Evolutionary conservation across 2,888 invertebrate genomes (phyloP).

Genomic region (Dorcus parallelipipedus): DNA sequence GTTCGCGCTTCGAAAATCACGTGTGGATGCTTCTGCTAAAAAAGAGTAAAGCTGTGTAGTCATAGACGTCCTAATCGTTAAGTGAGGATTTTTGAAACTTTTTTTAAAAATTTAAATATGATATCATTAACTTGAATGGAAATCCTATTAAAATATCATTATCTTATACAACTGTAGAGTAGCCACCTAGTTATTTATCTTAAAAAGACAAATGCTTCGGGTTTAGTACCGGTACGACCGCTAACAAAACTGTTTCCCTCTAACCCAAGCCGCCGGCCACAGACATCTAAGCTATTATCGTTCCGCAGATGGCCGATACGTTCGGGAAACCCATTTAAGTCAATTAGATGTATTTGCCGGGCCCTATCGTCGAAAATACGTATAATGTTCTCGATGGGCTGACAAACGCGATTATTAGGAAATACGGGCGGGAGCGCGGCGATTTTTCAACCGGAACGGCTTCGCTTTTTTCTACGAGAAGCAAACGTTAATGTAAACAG

Average conservation of each 20-base stretch:
- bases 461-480: too few species aligned
- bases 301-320: slow-evolving; percentile 19
- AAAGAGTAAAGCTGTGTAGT: slow-evolving; percentile 55
- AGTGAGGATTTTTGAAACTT: too few species aligned
- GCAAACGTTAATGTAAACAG: too few species aligned
- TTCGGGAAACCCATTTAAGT: slow-evolving; percentile 22
- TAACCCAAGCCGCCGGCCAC: slow-evolving; percentile 15
- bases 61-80: slow-evolving; percentile 23
- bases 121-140: too few species aligned
- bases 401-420: background rate
- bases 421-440: background rate
- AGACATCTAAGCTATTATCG: slow-evolving; percentile 20
- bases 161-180: too few species aligned
- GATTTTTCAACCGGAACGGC: too few species aligned
- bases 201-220: too few species aligned
- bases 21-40: slow-evolving; percentile 96
- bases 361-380: slow-evolving; percentile 3
- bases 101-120: too few species aligned
- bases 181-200: too few species aligned
- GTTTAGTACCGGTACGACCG: too few species aligned
- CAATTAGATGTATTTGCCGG: slow-evolving; percentile 16
- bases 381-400: background rate
- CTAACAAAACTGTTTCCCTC: slow-evolving; percentile 1
- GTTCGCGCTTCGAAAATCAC: slow-evolving; percentile 94
- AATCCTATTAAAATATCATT: too few species aligned